A percentile compares a stretch with the other conserved stretches of the same genome.
phyloP scores from a whole-genome alignment of 2,113 vertebrate species.

The Mirounga angustirostris region DNA sequence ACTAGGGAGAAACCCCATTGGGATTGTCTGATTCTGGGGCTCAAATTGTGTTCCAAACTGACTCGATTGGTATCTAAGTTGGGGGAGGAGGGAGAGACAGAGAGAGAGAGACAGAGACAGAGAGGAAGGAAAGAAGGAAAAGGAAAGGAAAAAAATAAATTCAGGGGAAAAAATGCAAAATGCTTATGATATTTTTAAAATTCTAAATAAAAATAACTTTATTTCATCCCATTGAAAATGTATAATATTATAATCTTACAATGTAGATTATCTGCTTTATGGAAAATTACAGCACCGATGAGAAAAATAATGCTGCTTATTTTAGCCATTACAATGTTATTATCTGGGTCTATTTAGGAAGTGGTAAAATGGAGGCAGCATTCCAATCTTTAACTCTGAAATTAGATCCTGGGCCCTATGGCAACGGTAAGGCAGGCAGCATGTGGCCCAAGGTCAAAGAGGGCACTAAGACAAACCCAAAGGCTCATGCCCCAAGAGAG shows the following conservation, averaged over 20 bases:
- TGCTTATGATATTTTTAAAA: not conserved
- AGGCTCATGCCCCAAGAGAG: constrained; percentile 91
- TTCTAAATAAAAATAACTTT: not conserved
- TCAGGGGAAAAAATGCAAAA: not conserved
- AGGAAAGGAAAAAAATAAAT: not conserved
- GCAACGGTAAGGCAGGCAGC: not conserved
- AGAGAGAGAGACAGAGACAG: not conserved
- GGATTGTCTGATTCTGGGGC: not conserved
- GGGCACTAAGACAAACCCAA: constrained; percentile 72
- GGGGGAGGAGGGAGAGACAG: rapidly evolving
- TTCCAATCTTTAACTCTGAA: constrained; percentile 57
- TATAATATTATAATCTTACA: not conserved
- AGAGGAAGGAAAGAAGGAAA: not conserved
- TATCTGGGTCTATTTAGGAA: constrained; percentile 53
- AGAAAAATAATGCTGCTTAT: constrained; percentile 18
- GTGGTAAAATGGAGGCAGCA: not conserved
- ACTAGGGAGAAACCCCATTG: not conserved
- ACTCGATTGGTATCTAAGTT: not conserved
- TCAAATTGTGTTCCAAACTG: not conserved
- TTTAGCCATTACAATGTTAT: not conserved
- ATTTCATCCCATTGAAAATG: not conserved
- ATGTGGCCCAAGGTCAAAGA: constrained; percentile 52
- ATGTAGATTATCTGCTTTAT: not conserved
- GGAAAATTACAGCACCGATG: not conserved
- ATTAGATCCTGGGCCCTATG: constrained; percentile 1